These are phyloP conservation scores for Lagothrix lagotricha DNA, from an alignment of 2,797 vertebrate species.

Conservation along the genomic window DNA sequence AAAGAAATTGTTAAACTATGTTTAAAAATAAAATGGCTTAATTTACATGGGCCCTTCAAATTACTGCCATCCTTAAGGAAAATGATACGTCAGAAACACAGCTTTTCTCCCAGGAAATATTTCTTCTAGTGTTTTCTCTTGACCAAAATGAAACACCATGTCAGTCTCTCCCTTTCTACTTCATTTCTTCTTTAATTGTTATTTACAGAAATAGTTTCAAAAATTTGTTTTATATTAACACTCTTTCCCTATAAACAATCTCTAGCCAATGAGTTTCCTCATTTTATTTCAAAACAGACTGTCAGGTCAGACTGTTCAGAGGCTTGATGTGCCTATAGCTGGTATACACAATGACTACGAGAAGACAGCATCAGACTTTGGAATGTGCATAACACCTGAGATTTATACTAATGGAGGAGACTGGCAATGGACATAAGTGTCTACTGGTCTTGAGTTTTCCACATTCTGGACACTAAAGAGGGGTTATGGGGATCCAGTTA, in stretches of 20 bases:
- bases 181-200: slow-evolving; percentile 19
- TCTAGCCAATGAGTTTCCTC: not conserved
- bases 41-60: not conserved
- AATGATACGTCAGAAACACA: not conserved
- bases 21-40: not conserved
- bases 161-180: not conserved
- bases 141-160: not conserved
- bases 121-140: slow-evolving; percentile 11
- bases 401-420: not conserved
- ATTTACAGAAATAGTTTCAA: slow-evolving; percentile 9
- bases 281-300: not conserved
- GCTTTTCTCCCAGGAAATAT: not conserved
- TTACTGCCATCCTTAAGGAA: slow-evolving; percentile 42
- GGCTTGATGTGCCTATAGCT: not conserved
- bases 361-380: not conserved
- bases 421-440: not conserved
- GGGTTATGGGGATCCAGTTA: not conserved
- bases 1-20: not conserved
- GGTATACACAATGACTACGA: not conserved
- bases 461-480: not conserved
- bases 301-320: not conserved
- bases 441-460: not conserved
- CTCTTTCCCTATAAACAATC: not conserved
- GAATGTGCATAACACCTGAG: not conserved
- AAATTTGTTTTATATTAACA: slow-evolving; percentile 11